Conservation (phyloP, 1,140 invertebrate species). For the Temnothorax curvispinosus region DNA sequence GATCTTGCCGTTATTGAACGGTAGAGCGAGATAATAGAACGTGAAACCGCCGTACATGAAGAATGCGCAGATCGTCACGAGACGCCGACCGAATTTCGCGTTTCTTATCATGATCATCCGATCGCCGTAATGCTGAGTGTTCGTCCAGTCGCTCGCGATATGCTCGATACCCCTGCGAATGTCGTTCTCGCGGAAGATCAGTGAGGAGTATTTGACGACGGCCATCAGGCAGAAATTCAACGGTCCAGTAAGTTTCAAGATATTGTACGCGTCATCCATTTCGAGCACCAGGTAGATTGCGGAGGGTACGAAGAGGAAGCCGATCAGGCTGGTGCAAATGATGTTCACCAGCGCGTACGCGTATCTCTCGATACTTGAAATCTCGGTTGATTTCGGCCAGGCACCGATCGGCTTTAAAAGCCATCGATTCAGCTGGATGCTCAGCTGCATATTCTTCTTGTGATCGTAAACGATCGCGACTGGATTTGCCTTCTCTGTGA, state of each 20-base stretch:
- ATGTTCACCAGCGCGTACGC: neutral
- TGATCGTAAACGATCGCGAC: neutral
- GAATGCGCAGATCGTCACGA: conserved; percentile 35
- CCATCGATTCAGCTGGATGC: conserved; percentile 63
- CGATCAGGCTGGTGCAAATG: conserved; percentile 29
- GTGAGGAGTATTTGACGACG: conserved; percentile 74
- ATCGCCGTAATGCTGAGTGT: conserved; percentile 28
- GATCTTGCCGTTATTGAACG: conserved; percentile 38
- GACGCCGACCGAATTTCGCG: conserved; percentile 52
- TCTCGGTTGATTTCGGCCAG: conserved; percentile 41
- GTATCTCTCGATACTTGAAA: neutral
- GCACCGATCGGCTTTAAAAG: conserved; percentile 62
- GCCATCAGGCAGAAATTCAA: conserved; percentile 79
- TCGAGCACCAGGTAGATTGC: conserved; percentile 55
- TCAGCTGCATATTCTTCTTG: conserved; percentile 34
- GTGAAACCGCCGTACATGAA: conserved; percentile 63
- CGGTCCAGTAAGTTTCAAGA: conserved; percentile 76
- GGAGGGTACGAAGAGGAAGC: conserved; percentile 54
- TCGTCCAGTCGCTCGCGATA: conserved; percentile 76
- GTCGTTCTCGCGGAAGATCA: conserved; percentile 67
- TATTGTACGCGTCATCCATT: conserved; percentile 68
- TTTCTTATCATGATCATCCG: conserved; percentile 56
- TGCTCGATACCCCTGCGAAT: conserved; percentile 74
- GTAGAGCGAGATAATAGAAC: conserved; percentile 59
- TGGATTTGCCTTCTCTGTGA: neutral